Evolutionary conservation across 2,797 vertebrate genomes (phyloP), one percentile per base, ranked within the genome.

Genomic region (Lepus townsendii): DNA sequence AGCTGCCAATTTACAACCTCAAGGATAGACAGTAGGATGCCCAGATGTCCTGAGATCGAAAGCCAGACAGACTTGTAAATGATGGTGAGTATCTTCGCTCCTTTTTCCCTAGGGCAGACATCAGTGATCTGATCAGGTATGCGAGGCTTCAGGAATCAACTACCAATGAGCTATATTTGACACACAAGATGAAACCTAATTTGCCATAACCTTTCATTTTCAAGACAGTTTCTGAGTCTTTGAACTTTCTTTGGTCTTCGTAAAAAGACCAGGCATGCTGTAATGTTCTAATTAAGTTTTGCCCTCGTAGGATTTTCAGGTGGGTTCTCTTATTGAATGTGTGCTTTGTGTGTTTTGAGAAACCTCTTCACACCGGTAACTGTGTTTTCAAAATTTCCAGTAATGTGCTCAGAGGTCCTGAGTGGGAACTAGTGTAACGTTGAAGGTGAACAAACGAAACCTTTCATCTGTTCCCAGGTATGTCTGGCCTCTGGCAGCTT

Each of bases 381-480:
- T 90, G 90, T 72, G 54, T 95, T 95, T 93, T 71, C 76, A 94
- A 96, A 97, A 52, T 97, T 96, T 96, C 96, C 95, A 96, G 95
- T 90, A 96, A 96, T 94, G 94, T 96, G 71, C 75, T 96, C 92
- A 94, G 95, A 93, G 62, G 68, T 95, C 83, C 94, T 92, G 78
- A 95, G 96, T 95, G 71, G 85, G 96, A 97, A 90, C 91, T 79
- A 88, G 92, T 92, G 47, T 82, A 96, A 95, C 0, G 1, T 62
- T 93, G 86, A 88, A 96, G 86, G 96, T 91, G 96, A 97, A 96
- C 85, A 96, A 92, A 92, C 0, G 83, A 93, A 93, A 93, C 91
- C 94, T 97, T 97, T 97, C 96, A 96, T 96, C 96, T 96, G 66
- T 75, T 90, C 95, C 95, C 88, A 97, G 96, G 94, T 97, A 96